A percentile compares a stretch with the other conserved stretches of the same genome.
Evolutionary conservation across 2,113 vertebrate species (phyloP).

Genomic region (Trinectes maculatus): DNA sequence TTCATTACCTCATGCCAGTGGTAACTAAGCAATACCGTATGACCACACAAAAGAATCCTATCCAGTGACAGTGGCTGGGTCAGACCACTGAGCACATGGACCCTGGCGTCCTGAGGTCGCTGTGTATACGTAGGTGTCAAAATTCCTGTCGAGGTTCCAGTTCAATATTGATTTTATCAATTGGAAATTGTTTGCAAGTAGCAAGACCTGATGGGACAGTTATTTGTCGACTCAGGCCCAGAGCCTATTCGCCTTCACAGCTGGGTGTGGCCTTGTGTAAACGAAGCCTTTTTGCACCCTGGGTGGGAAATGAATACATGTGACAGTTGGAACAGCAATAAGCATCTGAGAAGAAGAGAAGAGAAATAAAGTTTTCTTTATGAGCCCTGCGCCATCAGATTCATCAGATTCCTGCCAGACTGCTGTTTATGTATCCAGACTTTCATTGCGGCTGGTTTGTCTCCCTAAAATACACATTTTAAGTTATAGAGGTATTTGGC

Average conservation of each 20-base stretch:
- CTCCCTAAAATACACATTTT: not conserved
- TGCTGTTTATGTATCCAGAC: not conserved
- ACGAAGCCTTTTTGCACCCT: conserved; percentile 3
- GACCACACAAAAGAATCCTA: conserved; percentile 48
- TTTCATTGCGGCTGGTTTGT: not conserved
- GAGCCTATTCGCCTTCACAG: conserved; percentile 5
- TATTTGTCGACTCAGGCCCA: conserved; percentile 23
- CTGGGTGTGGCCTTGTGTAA: conserved; percentile 34
- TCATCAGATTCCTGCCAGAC: not conserved
- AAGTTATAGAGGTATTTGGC: not conserved
- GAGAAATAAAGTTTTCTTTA: not conserved
- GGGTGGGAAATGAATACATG: not conserved
- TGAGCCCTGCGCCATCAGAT: not conserved
- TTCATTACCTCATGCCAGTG: conserved; percentile 49
- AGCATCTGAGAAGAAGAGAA: not conserved
- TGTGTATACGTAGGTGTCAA: not conserved
- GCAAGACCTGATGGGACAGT: conserved; percentile 6
- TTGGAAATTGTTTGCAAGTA: conserved; percentile 30
- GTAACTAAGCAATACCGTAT: conserved; percentile 47
- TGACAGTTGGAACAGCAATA: not conserved
- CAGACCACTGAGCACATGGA: not conserved
- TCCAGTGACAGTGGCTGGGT: not conserved
- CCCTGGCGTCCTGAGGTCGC: not conserved
- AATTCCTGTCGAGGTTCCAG: not conserved
- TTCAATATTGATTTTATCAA: conserved; percentile 1